Percentiles rank a stretch among this genome's conserved stretches.
These are phyloP conservation scores for Uromys caudimaculatus DNA, from an alignment of 2,797 vertebrate genomes.

Conservation along the genomic window DNA sequence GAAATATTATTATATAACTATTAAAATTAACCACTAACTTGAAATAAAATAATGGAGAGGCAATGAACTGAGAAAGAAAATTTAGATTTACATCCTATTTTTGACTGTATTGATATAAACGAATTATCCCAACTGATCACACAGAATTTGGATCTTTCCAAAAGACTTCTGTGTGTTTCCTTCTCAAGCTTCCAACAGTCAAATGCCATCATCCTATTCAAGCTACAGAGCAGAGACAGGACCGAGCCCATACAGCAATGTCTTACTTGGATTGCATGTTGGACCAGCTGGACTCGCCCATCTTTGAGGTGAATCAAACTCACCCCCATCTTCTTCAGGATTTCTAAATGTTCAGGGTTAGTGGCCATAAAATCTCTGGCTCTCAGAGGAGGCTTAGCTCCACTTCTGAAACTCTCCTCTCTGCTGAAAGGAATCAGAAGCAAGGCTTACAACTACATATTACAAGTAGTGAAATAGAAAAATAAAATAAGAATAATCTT, in stretches of 20 bases:
- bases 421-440: slow-evolving; percentile 84
- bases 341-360: slow-evolving; percentile 97
- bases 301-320: slow-evolving; percentile 99
- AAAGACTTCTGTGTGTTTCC: slow-evolving; percentile 5
- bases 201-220: slow-evolving; percentile 44
- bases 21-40: slow-evolving; percentile 36
- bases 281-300: slow-evolving; percentile 97
- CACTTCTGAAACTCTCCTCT: slow-evolving; percentile 89
- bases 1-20: slow-evolving; percentile 8
- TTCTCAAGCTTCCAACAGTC: not conserved
- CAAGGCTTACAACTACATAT: slow-evolving; percentile 70
- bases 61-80: slow-evolving; percentile 56
- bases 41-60: slow-evolving; percentile 55
- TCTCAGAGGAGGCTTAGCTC: slow-evolving; percentile 92
- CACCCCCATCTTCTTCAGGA: slow-evolving; percentile 98
- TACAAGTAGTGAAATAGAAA: slow-evolving; percentile 48
- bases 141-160: slow-evolving; percentile 26
- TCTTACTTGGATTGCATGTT: slow-evolving; percentile 97
- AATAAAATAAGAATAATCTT: slow-evolving; percentile 46
- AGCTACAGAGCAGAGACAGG: not conserved
- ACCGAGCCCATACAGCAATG: slow-evolving; percentile 51
- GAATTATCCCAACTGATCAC: not conserved
- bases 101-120: not conserved
- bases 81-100: not conserved
- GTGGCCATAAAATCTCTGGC: slow-evolving; percentile 99